Conservation (phyloP, 2,797 vertebrate genomes). For the Phrynocephalus forsythii region DNA sequence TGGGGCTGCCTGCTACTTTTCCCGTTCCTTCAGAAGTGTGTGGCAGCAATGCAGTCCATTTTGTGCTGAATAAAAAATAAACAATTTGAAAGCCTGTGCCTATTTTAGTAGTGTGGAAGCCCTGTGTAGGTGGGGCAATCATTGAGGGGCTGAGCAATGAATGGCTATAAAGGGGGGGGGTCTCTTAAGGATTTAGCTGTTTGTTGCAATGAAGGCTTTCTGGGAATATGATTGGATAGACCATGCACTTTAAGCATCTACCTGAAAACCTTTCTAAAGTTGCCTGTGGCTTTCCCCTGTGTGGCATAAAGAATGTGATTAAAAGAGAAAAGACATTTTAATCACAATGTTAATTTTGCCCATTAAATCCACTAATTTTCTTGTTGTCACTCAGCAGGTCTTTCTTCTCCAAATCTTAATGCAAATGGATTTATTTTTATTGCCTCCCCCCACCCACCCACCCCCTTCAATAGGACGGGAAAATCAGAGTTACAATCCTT, state of each 20-base stretch:
- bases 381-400: conserved; percentile 17
- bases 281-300: background rate
- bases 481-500: conserved; percentile 93
- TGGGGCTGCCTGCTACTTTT: conserved; percentile 4
- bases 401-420: conserved; percentile 32
- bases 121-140: background rate
- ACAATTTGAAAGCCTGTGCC: conserved; percentile 47
- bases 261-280: background rate
- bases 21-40: conserved; percentile 22
- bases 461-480: conserved; percentile 83
- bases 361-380: conserved; percentile 37
- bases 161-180: background rate
- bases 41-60: conserved; percentile 46
- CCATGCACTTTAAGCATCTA: background rate
- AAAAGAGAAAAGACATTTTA: conserved; percentile 37
- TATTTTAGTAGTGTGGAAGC: background rate
- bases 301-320: conserved; percentile 1
- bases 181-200: background rate
- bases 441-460: conserved; percentile 6
- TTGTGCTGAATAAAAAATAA: conserved; percentile 45
- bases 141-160: background rate
- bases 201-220: background rate
- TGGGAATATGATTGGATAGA: background rate
- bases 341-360: conserved; percentile 34
- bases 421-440: background rate